phyloP scores from a whole-genome alignment of 2,888 invertebrate species.

The Buathra laborator region DNA sequence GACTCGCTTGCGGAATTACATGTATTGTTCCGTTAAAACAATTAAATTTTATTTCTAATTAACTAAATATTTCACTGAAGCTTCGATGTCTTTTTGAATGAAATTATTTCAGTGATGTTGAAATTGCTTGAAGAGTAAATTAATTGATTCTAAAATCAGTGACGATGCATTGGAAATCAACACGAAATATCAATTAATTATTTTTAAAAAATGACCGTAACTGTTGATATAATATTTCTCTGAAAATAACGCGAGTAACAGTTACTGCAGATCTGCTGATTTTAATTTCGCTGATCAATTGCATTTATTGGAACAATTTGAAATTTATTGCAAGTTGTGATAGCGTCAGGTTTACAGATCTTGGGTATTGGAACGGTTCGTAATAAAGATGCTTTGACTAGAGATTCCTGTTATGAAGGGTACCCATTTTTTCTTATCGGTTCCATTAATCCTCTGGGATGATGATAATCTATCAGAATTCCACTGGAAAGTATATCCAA shows the following conservation, averaged over 20 bases:
- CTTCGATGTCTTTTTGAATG: not conserved
- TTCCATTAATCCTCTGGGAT: not conserved
- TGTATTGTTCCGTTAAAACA: not conserved
- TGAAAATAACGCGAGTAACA: not conserved
- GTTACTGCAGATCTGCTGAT: not conserved
- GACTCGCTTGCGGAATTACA: not conserved
- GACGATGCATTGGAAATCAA: too few species aligned
- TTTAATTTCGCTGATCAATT: not conserved
- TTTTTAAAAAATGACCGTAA: too few species aligned
- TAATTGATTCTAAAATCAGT: too few species aligned
- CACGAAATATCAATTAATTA: too few species aligned
- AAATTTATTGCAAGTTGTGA: not conserved
- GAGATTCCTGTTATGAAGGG: not conserved
- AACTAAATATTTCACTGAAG: not conserved
- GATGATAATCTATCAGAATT: not conserved
- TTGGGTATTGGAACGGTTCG: not conserved
- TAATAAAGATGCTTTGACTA: not conserved
- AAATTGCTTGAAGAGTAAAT: too few species aligned
- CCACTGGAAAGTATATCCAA: not conserved
- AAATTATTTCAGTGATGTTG: not conserved
- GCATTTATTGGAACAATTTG: not conserved
- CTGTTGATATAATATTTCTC: not conserved
- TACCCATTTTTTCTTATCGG: not conserved
- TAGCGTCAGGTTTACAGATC: not conserved
- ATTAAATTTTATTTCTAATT: not conserved